phyloP scores from a whole-genome alignment of 2,113 vertebrate species.

The Syrmaticus mikado region DNA sequence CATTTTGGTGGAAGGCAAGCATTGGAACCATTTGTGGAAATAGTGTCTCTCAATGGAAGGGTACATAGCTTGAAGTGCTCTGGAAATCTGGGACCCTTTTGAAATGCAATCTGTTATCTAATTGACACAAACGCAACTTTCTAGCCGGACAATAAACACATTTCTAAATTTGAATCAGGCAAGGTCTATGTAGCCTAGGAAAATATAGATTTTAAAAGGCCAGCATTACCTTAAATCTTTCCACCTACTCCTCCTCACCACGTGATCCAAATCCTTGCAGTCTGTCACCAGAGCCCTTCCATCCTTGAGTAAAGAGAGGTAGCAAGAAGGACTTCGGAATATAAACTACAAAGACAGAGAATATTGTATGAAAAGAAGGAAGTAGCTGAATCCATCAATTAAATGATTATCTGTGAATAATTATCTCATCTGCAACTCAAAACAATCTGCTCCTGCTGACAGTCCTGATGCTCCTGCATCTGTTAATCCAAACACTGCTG shows the following conservation, averaged over 20 bases:
- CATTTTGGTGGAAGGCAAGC: background rate
- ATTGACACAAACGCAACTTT: background rate
- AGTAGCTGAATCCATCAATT: background rate
- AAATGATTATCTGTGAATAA: conserved; percentile 60
- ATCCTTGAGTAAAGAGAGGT: background rate
- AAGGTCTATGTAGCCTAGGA: background rate
- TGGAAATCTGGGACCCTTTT: background rate
- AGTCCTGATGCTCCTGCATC: conserved; percentile 34
- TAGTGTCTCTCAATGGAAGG: background rate
- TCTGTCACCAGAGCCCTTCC: accelerated
- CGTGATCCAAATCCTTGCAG: background rate
- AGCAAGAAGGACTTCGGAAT: background rate
- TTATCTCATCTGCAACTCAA: conserved; percentile 29
- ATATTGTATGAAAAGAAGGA: background rate
- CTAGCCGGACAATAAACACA: background rate
- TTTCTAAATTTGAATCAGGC: background rate
- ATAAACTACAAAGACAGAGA: background rate
- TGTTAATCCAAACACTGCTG: conserved; percentile 29
- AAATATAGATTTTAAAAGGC: background rate
- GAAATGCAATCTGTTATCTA: background rate
- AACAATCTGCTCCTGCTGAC: conserved; percentile 50
- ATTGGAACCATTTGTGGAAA: background rate
- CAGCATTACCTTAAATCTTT: background rate
- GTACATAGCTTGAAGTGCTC: background rate
- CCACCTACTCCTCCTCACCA: background rate